Base-by-base conservation (phyloP, 2,888 invertebrate genomes). In the Epiperipatus broadwayi region DNA sequence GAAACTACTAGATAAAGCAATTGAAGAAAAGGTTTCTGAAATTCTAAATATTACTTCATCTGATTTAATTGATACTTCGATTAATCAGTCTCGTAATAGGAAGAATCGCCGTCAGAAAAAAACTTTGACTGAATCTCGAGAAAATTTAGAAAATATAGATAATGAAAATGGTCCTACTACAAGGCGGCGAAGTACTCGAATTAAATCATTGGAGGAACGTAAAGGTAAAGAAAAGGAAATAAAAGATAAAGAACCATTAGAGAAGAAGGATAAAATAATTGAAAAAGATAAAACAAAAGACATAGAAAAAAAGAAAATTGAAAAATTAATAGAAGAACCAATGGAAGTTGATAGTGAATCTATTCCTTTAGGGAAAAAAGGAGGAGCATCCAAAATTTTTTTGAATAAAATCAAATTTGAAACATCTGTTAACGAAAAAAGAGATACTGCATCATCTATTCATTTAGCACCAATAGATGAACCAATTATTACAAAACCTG, bases 401-500 rank as follows among this genome's bases (percentile, higher is more conserved):
- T 7, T 2, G 3, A 21, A 30, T 12, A 14, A 12, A 8, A 5
- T 7, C 18, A 34, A 7, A 5, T 14, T 15, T 5, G 39, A 27
- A 27, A 12, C 20, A 10, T 10, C n/a, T 3, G 16, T 34, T n/a
- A n/a, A n/a, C n/a, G n/a, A n/a, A n/a, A n/a, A n/a, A n/a, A n/a
- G n/a, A n/a, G n/a, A n/a, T 18, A 36, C 34, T 18, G 30, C 25
- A 15, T 20, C 36, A 3, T 18, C 40, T 8, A 25, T 21, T 21
- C 35, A 36, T n/a, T 27, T 15, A 20, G 18, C n/a, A n/a, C 21
- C 25, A 16, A 27, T 10, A n/a, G 42, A 34, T 8, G 35, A 35
- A 15, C 30, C 25, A 12, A n/a, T 20, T 8, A 30, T 29, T 20
- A 39, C 57, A 39, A 75, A 74, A 61, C 77, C 76, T 2, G 75